Percentiles rank a stretch among this genome's conserved stretches.
Evolutionary conservation across 2,113 vertebrate species (phyloP).

Genomic region (Strigops habroptila): DNA sequence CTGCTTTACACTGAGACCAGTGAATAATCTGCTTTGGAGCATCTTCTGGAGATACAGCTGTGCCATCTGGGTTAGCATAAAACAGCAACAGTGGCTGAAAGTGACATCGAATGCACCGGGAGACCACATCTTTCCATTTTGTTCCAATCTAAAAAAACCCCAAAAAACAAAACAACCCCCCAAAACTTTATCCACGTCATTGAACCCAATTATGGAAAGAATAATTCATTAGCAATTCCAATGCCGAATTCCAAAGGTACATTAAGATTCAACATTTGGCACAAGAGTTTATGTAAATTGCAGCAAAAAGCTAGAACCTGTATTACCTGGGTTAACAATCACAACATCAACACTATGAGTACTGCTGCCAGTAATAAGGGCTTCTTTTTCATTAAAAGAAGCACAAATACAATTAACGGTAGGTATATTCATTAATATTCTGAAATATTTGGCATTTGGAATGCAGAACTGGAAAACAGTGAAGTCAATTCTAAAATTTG

Average conservation of each 20-base stretch:
- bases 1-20: constrained; percentile 76
- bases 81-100: constrained; percentile 95
- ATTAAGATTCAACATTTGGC: background rate
- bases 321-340: background rate
- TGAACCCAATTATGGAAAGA: background rate
- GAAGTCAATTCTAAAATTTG: background rate
- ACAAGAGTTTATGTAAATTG: background rate
- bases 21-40: constrained; percentile 76
- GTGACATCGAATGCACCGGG: constrained; percentile 91
- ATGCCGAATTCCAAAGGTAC: background rate
- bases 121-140: constrained; percentile 94
- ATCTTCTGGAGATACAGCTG: constrained; percentile 85
- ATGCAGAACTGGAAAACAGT: background rate
- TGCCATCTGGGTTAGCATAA: constrained; percentile 92
- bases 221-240: background rate
- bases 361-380: background rate
- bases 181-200: background rate
- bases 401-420: background rate
- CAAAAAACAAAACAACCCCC: background rate
- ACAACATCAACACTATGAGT: background rate
- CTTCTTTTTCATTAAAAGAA: background rate
- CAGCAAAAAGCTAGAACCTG: background rate
- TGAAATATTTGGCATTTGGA: background rate
- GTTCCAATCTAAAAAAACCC: constrained; percentile 88
- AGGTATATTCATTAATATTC: background rate